Base-by-base conservation (phyloP, 2,797 vertebrate species). In the Sebastolobus alascanus region DNA sequence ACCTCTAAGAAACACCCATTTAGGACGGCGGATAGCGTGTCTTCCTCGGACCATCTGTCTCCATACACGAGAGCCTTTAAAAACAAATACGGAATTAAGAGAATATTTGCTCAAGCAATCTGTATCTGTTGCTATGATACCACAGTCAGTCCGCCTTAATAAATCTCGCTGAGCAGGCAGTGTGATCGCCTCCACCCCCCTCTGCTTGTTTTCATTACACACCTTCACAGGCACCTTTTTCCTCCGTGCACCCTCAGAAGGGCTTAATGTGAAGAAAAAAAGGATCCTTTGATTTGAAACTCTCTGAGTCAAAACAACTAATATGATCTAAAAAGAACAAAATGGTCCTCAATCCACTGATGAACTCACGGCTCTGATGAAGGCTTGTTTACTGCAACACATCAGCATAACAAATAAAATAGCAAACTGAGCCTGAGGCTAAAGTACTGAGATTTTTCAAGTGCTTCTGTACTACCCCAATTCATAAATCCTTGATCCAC, bases 111-210 rank as follows among this genome's bases (percentile, higher is more conserved):
- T 87, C 67, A 75, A 88, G 90, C 91, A 90, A 90, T 92, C 80
- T 80, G 75, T 86, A 89, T 89, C 85, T 84, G 94, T 94, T 94
- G 93, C 92, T 90, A 92, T 82, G 93, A 90, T 87, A 93, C 93
- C 73, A 74, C 79, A 75, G 67, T 85, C 85, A 81, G 70, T 73
- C 82, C 79, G 84, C 77, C 80, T 87, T 89, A 79, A 90, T 87
- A 86, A 87, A 83, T 86, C 75, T 79, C 35, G 33, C 86, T 64
- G 82, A 84, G 80, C 83, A 84, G 68, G 80, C 75, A 56, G 74
- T 31, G 25, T 68, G 75, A 84, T 87, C 68, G 52, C 58, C 67
- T 78, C 4, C 4, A 3, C 3, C 8, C 5, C 18, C 40, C 6
- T 13, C 67, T 35, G 40, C 66, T 80, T 61, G 35, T 78, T 82